These are phyloP conservation scores for Andrena fulva DNA, from an alignment of 2,888 invertebrate genomes.

Conservation along the genomic window DNA sequence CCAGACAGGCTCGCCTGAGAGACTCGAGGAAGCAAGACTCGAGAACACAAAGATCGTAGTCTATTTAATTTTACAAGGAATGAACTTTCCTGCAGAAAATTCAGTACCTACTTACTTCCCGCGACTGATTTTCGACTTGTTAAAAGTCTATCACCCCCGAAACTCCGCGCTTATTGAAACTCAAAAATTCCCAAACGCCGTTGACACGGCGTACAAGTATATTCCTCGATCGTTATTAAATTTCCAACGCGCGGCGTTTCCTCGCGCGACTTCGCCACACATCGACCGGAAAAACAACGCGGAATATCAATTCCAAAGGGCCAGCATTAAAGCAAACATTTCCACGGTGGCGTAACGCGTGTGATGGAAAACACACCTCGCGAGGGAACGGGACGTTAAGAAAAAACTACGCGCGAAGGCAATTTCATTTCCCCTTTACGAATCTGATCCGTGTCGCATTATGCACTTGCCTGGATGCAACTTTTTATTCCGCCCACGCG, in stretches of 20 bases:
- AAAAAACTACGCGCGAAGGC: too few species aligned
- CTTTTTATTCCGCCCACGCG: conserved; percentile 27
- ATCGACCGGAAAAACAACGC: not conserved
- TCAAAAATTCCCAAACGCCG: not conserved
- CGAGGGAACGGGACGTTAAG: too few species aligned
- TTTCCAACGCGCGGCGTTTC: not conserved
- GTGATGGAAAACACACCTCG: not conserved
- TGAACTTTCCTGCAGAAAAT: too few species aligned
- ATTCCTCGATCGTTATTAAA: not conserved
- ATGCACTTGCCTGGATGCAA: not conserved
- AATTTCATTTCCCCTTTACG: too few species aligned
- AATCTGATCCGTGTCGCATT: not conserved
- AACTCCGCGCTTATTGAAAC: too few species aligned
- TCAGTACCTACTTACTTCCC: too few species aligned
- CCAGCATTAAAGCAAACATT: not conserved
- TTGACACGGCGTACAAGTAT: not conserved
- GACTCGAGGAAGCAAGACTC: not conserved
- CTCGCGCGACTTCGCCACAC: not conserved
- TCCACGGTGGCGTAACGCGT: not conserved
- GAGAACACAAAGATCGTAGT: too few species aligned
- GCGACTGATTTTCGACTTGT: too few species aligned
- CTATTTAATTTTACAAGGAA: too few species aligned
- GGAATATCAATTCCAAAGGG: not conserved
- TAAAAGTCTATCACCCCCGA: too few species aligned
- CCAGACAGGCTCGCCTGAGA: not conserved